Evolutionary conservation across 1,140 invertebrate genomes (phyloP), one percentile per base, ranked within the genome.

Genomic region (Camponotus vicinus): DNA sequence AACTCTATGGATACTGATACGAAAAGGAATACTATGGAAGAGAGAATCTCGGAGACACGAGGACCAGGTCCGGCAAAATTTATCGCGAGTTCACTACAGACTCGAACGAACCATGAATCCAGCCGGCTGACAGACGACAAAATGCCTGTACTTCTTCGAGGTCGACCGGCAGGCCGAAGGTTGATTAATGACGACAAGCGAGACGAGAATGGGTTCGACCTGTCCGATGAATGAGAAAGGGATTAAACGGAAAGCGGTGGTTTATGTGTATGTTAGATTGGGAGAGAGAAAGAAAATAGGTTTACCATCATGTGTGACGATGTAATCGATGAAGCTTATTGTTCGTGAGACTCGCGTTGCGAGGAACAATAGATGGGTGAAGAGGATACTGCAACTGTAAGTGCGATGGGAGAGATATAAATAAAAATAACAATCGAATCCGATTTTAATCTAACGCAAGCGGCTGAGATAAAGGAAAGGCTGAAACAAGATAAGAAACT

Each of bases 141-240:
- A 89, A 73, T 85, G 61, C 79, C 69, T n/a, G 75, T 61, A 61
- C 49, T 84, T 61, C 66, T 73, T 77, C 78, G 49, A 75, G 49
- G 73, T 67, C 82, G 21, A 45, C 49, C 82, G 42, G 40, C 71
- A 57, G 45, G 42, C 40, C 40, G 69, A 71, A 73, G 80, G 66
- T 86, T 86, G 85, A 93, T 87, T 83, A 85, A 90, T 78, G 86
- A 75, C 67, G 55, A 64, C n/a, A 90, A 88, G 61, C 61, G 66
- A 64, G 73, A 52, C 63, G 49, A 49, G 76, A 78, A 83, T 76
- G 52, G 55, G 63, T 82, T 67, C 85, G 67, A 79, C 34, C 27
- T 67, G 63, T 49, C 21, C 32, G 21, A 52, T 34, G 21, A 78
- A 85, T 71, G 78, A 57, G 73, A 49, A 83, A 52, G 87, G 73